phyloP scores from a whole-genome alignment of 2,888 invertebrate genomes.

The Eristalis pertinax region DNA sequence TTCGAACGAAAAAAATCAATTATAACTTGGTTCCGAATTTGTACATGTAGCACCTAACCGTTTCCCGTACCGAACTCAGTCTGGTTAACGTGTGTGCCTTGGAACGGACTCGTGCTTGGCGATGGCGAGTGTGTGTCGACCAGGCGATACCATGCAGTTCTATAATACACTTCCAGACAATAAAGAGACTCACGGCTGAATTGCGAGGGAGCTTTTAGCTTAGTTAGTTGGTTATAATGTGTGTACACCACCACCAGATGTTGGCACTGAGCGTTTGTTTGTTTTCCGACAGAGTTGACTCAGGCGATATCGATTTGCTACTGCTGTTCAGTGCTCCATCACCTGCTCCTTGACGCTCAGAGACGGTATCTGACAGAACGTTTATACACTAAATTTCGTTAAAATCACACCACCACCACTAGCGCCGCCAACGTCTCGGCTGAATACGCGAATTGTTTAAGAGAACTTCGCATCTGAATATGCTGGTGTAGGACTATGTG shows the following conservation, averaged over 20 bases:
- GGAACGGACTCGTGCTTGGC: conserved; percentile 7
- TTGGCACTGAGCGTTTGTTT: neutral
- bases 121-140: neutral
- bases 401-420: neutral
- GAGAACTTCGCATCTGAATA: neutral
- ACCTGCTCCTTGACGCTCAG: neutral
- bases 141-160: neutral
- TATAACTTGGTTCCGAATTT: conserved; percentile 32
- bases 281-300: neutral
- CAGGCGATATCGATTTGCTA: neutral
- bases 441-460: neutral
- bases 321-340: neutral
- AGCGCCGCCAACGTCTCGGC: neutral
- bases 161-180: neutral
- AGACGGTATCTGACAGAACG: neutral
- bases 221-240: neutral
- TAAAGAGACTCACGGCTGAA: neutral
- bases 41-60: conserved; percentile 48
- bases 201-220: neutral
- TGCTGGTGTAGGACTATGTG: neutral
- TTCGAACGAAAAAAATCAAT: conserved; percentile 40
- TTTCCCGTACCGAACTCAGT: conserved; percentile 57
- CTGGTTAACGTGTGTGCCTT: conserved; percentile 28
- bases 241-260: too few species aligned
- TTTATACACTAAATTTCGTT: neutral